Conservation (phyloP, 2,888 invertebrate genomes). For the Caenorhabditis panamensis region DNA sequence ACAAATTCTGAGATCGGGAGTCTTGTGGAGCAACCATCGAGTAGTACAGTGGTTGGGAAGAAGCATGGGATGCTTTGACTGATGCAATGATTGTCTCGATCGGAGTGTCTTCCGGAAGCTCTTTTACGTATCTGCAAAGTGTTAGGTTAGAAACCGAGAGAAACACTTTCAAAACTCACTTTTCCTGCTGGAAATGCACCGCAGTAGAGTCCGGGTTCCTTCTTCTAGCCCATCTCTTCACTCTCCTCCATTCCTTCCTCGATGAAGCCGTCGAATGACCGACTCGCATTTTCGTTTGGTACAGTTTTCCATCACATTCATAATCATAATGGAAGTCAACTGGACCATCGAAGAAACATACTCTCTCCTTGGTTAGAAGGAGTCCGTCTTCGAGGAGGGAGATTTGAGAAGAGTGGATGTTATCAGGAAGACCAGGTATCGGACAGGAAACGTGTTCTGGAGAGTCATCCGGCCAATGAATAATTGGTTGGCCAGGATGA, state of each 20-base stretch:
- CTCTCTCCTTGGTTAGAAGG: constrained; percentile 66
- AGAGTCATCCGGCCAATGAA: constrained; percentile 65
- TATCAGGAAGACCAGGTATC: constrained; percentile 33
- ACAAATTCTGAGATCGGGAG: constrained; percentile 72
- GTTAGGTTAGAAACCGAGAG: not conserved
- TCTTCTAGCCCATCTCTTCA: constrained; percentile 76
- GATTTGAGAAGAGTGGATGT: constrained; percentile 50
- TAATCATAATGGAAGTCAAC: constrained; percentile 60
- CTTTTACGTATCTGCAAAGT: constrained; percentile 74
- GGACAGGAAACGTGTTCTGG: constrained; percentile 17
- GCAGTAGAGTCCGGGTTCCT: constrained; percentile 75
- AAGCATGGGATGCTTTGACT: constrained; percentile 74
- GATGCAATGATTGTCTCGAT: constrained; percentile 70
- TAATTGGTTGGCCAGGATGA: constrained; percentile 75
- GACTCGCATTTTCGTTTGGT: constrained; percentile 44
- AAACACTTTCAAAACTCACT: constrained; percentile 51
- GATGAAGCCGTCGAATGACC: constrained; percentile 61
- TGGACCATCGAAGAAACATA: constrained; percentile 65
- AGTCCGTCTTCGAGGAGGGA: constrained; percentile 67
- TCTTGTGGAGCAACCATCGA: constrained; percentile 80
- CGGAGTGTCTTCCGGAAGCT: constrained; percentile 74
- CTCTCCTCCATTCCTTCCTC: constrained; percentile 35
- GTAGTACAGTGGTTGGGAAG: constrained; percentile 76
- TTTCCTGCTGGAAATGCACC: constrained; percentile 79
- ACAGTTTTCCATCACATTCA: constrained; percentile 48